Evolutionary conservation across 53 echinoderm and acorn worm species (phyloP).

Genomic region (Stichopus horrens): DNA sequence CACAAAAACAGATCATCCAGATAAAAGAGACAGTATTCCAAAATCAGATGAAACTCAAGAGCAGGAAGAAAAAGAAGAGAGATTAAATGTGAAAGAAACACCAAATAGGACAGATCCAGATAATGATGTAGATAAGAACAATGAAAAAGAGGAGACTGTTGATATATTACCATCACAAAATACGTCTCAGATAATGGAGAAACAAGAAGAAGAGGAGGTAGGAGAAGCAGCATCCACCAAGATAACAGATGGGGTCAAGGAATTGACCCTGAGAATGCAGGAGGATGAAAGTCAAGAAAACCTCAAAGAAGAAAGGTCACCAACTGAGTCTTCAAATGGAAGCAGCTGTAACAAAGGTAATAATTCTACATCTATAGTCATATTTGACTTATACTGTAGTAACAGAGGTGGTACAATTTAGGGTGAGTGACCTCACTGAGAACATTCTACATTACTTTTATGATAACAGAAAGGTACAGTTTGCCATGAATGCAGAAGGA

Average conservation of each 20-base stretch:
- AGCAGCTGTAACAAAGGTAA: constrained; percentile 40
- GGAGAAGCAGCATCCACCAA: background rate
- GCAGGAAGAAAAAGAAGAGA: constrained; percentile 12
- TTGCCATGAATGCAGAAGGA: too few relatives aligned
- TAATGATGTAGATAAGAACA: background rate
- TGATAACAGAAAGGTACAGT: too few relatives aligned
- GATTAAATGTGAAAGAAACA: constrained; percentile 23
- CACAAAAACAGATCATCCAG: background rate
- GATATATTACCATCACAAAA: background rate
- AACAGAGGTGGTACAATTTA: too few relatives aligned
- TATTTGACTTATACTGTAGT: too few relatives aligned
- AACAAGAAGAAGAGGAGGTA: background rate
- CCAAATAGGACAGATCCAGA: constrained; percentile 25
- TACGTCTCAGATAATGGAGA: background rate
- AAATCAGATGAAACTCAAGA: background rate
- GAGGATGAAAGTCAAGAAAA: background rate
- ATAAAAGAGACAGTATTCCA: background rate
- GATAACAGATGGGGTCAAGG: constrained; percentile 24
- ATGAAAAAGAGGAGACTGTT: background rate
- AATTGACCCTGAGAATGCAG: constrained; percentile 38
- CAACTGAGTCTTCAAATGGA: constrained; percentile 40
- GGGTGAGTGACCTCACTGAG: too few relatives aligned
- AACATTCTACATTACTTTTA: too few relatives aligned
- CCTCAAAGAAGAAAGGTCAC: background rate
- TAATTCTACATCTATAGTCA: too few relatives aligned